These are phyloP conservation scores for Geococcyx californianus DNA, from an alignment of 2,113 vertebrate genomes.

Conservation along the genomic window DNA sequence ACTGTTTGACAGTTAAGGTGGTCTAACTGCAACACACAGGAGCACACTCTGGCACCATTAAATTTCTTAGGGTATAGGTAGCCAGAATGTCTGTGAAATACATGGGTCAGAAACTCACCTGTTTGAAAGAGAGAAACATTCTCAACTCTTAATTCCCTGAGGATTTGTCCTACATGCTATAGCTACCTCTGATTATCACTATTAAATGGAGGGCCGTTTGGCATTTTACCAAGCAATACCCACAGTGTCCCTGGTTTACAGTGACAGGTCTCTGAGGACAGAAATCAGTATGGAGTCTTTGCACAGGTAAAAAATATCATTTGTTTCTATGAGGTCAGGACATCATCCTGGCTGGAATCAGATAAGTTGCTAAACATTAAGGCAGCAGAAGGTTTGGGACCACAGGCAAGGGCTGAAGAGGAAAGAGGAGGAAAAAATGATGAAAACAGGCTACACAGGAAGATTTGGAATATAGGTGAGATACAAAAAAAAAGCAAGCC, in stretches of 20 bases:
- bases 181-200: neutral
- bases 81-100: neutral
- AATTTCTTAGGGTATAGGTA: neutral
- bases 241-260: neutral
- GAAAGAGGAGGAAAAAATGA: neutral
- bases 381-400: neutral
- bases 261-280: neutral
- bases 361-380: neutral
- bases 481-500: neutral
- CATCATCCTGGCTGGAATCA: neutral
- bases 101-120: accelerated
- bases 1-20: accelerated
- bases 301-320: accelerated
- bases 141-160: neutral
- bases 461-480: neutral
- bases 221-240: neutral
- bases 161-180: neutral
- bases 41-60: accelerated
- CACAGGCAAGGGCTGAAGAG: neutral
- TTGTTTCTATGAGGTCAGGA: neutral
- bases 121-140: neutral
- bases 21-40: neutral
- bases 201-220: neutral
- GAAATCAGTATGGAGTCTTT: neutral
- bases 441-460: neutral